These are phyloP conservation scores for Geopemphigus sp. DNA, from an alignment of 1,140 invertebrate genomes.

Conservation along the genomic window DNA sequence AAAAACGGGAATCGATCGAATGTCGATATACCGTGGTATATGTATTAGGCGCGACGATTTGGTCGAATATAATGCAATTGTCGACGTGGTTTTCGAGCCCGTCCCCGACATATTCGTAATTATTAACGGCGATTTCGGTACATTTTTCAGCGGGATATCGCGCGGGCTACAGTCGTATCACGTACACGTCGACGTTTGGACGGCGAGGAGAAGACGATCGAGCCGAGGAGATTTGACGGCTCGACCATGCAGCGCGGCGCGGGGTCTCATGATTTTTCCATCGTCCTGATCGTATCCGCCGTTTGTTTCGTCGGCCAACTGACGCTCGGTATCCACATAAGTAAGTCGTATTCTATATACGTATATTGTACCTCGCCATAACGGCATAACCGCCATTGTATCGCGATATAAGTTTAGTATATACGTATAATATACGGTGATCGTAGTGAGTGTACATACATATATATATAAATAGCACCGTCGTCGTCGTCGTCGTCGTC, in stretches of 20 bases:
- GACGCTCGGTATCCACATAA: constrained; percentile 45
- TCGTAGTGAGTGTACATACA: background rate
- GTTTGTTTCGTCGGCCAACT: constrained; percentile 47
- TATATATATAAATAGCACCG: background rate
- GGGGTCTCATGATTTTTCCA: constrained; percentile 41
- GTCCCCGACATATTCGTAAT: too few relatives aligned
- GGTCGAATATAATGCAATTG: too few relatives aligned
- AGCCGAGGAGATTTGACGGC: background rate
- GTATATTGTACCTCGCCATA: constrained; percentile 10
- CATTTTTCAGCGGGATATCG: background rate
- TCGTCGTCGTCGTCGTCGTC: background rate
- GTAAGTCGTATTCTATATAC: constrained; percentile 14
- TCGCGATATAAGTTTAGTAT: background rate
- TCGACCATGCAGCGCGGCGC: background rate
- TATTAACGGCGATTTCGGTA: background rate
- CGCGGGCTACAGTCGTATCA: too few relatives aligned
- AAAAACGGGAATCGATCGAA: too few relatives aligned
- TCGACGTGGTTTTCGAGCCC: too few relatives aligned
- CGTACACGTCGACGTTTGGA: too few relatives aligned
- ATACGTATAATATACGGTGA: background rate
- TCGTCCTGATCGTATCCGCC: constrained; percentile 27
- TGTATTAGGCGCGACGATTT: too few relatives aligned
- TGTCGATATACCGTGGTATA: too few relatives aligned
- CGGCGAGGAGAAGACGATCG: too few relatives aligned
- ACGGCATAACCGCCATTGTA: background rate